phyloP scores from a whole-genome alignment of 2,888 invertebrate genomes.

The Octonoba sinensis region DNA sequence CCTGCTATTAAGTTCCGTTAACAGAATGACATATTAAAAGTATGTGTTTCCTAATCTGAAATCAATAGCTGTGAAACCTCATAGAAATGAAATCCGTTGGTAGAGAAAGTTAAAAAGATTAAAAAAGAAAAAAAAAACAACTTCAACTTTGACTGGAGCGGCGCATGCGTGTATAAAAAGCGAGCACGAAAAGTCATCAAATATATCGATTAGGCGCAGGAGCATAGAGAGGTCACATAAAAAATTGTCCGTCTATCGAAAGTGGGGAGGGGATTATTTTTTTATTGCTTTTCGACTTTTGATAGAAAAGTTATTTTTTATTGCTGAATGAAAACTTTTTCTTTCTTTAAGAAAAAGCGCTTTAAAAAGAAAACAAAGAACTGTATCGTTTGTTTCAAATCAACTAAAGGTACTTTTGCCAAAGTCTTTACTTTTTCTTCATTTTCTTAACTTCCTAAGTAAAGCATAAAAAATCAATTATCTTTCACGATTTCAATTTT shows the following conservation, averaged over 20 bases:
- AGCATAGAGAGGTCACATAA: slow-evolving; percentile 16
- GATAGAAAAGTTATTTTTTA: slow-evolving; percentile 29
- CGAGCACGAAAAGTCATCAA: slow-evolving; percentile 28
- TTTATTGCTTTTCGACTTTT: slow-evolving; percentile 17
- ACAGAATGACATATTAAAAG: too few species aligned
- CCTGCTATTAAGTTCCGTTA: too few species aligned
- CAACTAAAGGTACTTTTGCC: slow-evolving; percentile 13
- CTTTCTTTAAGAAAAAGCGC: slow-evolving; percentile 7
- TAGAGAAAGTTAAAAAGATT: not conserved
- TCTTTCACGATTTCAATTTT: slow-evolving; percentile 6
- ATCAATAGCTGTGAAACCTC: slow-evolving; percentile 9
- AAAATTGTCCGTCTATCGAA: slow-evolving; percentile 17
- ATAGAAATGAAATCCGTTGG: not conserved
- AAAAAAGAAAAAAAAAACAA: not conserved
- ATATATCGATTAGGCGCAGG: slow-evolving; percentile 24
- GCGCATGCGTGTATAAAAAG: slow-evolving; percentile 14
- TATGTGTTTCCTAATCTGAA: slow-evolving; percentile 5
- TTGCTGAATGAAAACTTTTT: not conserved
- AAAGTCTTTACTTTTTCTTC: not conserved
- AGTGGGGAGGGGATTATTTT: slow-evolving; percentile 15
- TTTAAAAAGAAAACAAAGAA: slow-evolving; percentile 19
- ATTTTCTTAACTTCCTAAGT: slow-evolving; percentile 21
- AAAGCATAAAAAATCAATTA: slow-evolving; percentile 23
- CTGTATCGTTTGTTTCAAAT: slow-evolving; percentile 23
- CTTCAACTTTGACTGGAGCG: not conserved